Evolutionary conservation across 2,888 invertebrate genomes (phyloP).

Genomic region (Metallyticus violacea): DNA sequence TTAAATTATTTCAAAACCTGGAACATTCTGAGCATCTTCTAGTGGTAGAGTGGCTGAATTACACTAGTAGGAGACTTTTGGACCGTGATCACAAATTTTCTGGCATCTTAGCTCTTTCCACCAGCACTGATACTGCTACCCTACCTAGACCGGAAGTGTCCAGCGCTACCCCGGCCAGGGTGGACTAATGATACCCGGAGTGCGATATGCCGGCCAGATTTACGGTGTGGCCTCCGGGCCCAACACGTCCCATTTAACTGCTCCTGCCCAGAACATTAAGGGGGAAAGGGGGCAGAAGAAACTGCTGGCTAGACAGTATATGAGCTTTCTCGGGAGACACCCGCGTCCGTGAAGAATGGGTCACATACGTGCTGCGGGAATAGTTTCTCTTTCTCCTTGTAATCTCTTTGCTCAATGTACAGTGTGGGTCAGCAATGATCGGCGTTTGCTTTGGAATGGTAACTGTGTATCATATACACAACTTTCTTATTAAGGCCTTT

Average conservation of each 20-base stretch:
- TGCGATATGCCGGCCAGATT: neutral
- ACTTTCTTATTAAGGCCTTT: no score
- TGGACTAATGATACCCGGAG: neutral
- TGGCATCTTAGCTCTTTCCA: no score
- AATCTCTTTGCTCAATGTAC: neutral
- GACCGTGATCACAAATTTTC: no score
- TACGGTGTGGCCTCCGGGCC: neutral
- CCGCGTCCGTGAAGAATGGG: neutral
- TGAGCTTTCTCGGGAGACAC: neutral
- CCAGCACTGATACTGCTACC: neutral
- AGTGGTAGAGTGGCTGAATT: no score
- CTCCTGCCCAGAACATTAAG: neutral
- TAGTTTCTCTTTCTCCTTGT: neutral
- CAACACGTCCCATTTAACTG: neutral
- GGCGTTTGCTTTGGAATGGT: no score
- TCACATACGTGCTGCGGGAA: neutral
- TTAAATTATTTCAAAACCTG: no score
- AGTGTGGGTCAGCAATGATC: neutral
- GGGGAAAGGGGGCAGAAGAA: neutral
- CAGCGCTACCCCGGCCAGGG: neutral
- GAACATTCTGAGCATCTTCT: no score
- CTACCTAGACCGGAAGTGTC: neutral
- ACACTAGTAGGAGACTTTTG: no score
- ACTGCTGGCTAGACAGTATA: neutral
- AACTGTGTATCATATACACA: no score